Evolutionary conservation across 2,888 invertebrate genomes (phyloP).

Genomic region (Crematogaster levior): DNA sequence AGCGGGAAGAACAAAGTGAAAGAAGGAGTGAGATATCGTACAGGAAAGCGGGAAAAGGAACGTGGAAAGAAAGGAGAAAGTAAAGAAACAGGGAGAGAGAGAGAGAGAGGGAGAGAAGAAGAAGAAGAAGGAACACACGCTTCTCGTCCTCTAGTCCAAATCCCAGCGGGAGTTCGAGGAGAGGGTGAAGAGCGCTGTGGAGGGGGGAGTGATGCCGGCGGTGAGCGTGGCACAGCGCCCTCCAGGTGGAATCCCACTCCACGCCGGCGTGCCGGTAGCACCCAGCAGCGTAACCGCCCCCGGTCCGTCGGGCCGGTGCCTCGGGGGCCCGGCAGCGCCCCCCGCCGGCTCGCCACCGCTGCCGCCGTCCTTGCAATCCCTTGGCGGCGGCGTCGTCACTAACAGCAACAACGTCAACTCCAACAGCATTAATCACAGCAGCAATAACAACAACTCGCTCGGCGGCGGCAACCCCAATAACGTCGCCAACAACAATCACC

Average conservation of each 20-base stretch:
- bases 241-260: slow-evolving; percentile 88
- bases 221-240: slow-evolving; percentile 88
- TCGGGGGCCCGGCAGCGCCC: slow-evolving; percentile 83
- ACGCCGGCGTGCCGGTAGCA: slow-evolving; percentile 89
- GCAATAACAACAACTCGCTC: slow-evolving; percentile 29
- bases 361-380: slow-evolving; percentile 78
- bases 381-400: slow-evolving; percentile 69
- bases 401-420: slow-evolving; percentile 68
- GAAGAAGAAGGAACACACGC: no score
- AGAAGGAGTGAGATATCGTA: background rate
- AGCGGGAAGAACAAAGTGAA: background rate
- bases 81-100: background rate
- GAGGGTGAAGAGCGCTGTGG: slow-evolving; percentile 83
- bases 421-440: slow-evolving; percentile 79
- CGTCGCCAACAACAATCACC: slow-evolving; percentile 23
- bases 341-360: slow-evolving; percentile 82
- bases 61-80: background rate
- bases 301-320: slow-evolving; percentile 88
- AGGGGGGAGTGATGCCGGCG: slow-evolving; percentile 85
- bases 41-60: slow-evolving; percentile 6
- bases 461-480: slow-evolving; percentile 45
- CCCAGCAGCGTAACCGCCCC: slow-evolving; percentile 88
- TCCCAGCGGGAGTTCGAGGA: slow-evolving; percentile 76
- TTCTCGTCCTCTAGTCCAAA: slow-evolving; percentile 53
- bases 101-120: background rate